Evolutionary conservation across 2,797 vertebrate species (phyloP), one percentile per base, ranked within the genome.

Genomic region (Basileuterus tristriatus): DNA sequence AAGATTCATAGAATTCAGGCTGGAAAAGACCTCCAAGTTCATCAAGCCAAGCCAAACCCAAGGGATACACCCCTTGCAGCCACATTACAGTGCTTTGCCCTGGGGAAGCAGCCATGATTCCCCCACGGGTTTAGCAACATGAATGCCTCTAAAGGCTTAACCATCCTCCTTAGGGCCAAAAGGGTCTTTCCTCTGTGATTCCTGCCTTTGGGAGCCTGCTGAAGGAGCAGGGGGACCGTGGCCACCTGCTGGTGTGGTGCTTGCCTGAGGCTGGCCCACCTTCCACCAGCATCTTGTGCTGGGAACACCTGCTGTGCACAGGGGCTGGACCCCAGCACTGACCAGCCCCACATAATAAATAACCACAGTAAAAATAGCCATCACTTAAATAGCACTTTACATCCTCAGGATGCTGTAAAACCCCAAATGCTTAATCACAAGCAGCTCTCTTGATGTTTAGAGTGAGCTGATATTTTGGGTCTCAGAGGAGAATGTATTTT

Each of bases 361-460:
- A 93, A 87, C 76, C 89, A 85, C 74, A 65, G 86, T 83, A 91
- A 90, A 94, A 96, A 68, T 17, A 94, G 79, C 89, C 88, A 64
- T 72, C 20, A 0, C 76, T 75, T 67, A 30, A 94, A 70, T 62
- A 67, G 68, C 11, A 5, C 88, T 91, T 84, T n/a, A 44, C 43
- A 26, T 96, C 80, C 83, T 89, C 9, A 8, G 72, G 92, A 88
- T 78, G 77, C 94, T 81, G 68, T 90, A 82, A 94, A 96, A 76
- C 79, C 74, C 91, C 16, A 13, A 19, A 91, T 83, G 88, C 93
- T 96, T 93, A 72, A 96, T 96, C 82, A 82, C 56, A 65, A 93
- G 71, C 87, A 1, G 1, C n/a, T 92, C 47, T 86, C 94, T 92
- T 68, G 41, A 69, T 67, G 80, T 80, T 96, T 83, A 71, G 68